Evolutionary conservation across 2,113 vertebrate species (phyloP), one percentile per base, ranked within the genome.

Genomic region (Etia nguti): DNA sequence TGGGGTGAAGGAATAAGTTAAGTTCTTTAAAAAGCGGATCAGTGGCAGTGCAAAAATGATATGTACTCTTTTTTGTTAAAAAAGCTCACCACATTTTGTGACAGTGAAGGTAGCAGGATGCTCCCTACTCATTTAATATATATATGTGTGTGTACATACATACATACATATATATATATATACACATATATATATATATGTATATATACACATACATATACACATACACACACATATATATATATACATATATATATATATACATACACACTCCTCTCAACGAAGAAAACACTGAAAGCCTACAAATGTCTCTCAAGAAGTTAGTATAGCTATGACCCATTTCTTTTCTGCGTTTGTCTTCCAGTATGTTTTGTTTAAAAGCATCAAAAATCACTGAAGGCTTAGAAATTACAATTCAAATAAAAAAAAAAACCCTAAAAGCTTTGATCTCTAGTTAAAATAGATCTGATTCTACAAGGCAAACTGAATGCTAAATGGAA

Each of bases 71-170:
- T 34, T 52, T 50, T 50, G n/a, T n/a, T n/a, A 6, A 50, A 65
- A 80, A 92, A 79, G 57, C 68, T 85, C 73, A 86, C 79, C 82
- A 82, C 81, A 85, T 52, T 73, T 22, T 80, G 65, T 84, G 94
- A 89, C 77, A 84, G 91, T 95, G 95, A 96, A 96, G 94, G 95
- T 95, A 95, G 94, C 95, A 94, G 94, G 91, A 92, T 91, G 91
- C 90, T 92, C 56, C 82, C 86, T 89, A 79, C 86, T 92, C 48
- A 57, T 79, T 90, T 85, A 90, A 90, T 95, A 94, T 95, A 36
- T 92, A 22, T 65, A 8, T 65, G 20, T 62, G 10, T 65, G 12
- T 65, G 4, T n/a, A n/a, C 6, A 20, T 65, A 2, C 5, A 29
- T 10, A 31, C 2, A 36, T 6, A 38, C 34, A 38, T 13, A 70